phyloP scores from a whole-genome alignment of 2,888 invertebrate genomes.

The Strigamia maritima region DNA sequence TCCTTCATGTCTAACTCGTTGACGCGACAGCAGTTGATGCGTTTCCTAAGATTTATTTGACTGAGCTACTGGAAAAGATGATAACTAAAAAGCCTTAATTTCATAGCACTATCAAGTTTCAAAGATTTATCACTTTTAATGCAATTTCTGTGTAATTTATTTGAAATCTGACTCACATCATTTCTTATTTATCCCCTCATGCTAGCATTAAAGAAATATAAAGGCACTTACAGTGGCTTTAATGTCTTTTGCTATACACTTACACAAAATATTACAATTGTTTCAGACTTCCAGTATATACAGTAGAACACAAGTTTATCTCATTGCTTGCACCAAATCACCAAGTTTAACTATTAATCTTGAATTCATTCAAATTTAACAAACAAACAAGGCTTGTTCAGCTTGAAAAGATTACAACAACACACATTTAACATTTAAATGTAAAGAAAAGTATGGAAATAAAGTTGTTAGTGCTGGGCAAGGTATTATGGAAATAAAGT shows the following conservation, averaged over 20 bases:
- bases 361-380: neutral
- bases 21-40: slow-evolving; percentile 3
- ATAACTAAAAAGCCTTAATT: neutral
- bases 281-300: no score
- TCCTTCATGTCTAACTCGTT: neutral
- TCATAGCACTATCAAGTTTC: neutral
- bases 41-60: neutral
- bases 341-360: neutral
- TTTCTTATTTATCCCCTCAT: slow-evolving; percentile 10
- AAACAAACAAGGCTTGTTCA: neutral
- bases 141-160: neutral
- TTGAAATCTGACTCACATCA: neutral
- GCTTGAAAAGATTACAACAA: neutral
- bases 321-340: neutral
- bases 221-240: neutral
- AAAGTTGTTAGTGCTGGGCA: neutral
- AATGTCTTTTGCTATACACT: neutral
- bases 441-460: neutral
- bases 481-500: neutral
- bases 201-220: neutral
- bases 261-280: neutral
- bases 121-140: neutral
- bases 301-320: no score
- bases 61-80: neutral
- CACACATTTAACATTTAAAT: neutral